Evolutionary conservation across 2,888 invertebrate species (phyloP), one percentile per base, ranked within the genome.

Genomic region (Taphrorychus bicolor): DNA sequence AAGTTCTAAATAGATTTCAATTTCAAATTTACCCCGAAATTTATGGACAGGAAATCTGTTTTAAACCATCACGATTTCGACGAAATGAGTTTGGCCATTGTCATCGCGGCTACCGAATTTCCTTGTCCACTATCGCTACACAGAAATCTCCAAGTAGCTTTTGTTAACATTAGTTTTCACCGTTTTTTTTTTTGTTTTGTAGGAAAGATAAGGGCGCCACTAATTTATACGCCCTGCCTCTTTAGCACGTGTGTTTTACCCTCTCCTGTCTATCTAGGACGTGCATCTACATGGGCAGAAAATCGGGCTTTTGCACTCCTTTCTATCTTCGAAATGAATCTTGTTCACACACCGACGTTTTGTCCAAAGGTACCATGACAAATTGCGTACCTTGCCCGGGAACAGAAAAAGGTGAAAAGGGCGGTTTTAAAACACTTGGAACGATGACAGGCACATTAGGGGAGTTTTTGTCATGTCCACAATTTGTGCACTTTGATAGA

Each of bases 11-110:
- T 22, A 40, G 56, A 66, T 66, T 60, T 66, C 48, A 66, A 66
- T 60, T 66, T 66, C 14, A 66, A 60, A 66, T 59, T 66, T 66
- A 51, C 21, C 14, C 45, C 18, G 45, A 65, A 63, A 65, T 65
- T 65, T 65, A 65, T 65, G 58, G 51, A 21, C 51, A 51, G 45
- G 45, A 45, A 45, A 45, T 45, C 45, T 45, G 45, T 16, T 45
- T 45, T 45, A 45, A 45, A 45, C n/a, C 11, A 11, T 11, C 7
- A 32, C 32, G 7, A 5, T 32, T 45, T 45, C 17, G 45, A 16
- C 45, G 45, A 17, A 45, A 14, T 45, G 5, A 45, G 14, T 45
- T 7, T 14, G 45, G 45, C 16, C 14, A 45, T 45, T 45, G 17
- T 45, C 45, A 32, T 16, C 7, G 17, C 45, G 11, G 45, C 17